Conservation (phyloP, 2,797 vertebrate genomes). For the Lates japonicus region DNA sequence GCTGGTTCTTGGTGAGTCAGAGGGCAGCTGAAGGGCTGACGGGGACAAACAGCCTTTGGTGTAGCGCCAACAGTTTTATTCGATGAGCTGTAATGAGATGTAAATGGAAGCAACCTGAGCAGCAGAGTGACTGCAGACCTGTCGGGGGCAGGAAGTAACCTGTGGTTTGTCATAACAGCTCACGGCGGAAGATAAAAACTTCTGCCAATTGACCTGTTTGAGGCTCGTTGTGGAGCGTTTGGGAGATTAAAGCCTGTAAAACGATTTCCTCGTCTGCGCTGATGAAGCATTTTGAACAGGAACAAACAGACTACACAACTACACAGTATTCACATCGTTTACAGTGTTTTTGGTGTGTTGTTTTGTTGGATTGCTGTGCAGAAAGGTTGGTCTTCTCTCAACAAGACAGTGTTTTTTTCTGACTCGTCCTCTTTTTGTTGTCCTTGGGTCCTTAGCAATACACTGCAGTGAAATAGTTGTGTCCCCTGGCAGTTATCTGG, state of each 20-base stretch:
- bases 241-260: not conserved
- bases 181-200: not conserved
- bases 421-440: too few species aligned
- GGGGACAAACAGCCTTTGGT: slow-evolving; percentile 43
- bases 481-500: too few species aligned
- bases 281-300: not conserved
- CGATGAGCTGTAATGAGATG: slow-evolving; percentile 52
- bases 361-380: too few species aligned
- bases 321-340: too few species aligned
- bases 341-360: too few species aligned
- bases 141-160: slow-evolving; percentile 13
- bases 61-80: slow-evolving; percentile 13
- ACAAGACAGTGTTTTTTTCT: too few species aligned
- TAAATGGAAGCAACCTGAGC: slow-evolving; percentile 28
- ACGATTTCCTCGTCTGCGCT: not conserved
- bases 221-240: not conserved
- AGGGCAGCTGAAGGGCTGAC: slow-evolving; percentile 44
- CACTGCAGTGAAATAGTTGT: too few species aligned
- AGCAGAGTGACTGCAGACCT: not conserved
- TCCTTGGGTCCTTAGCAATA: too few species aligned
- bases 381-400: too few species aligned
- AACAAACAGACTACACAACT: too few species aligned
- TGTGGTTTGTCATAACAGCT: slow-evolving; percentile 18
- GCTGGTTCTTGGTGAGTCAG: slow-evolving; percentile 45
- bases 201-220: not conserved